Evolutionary conservation across 1,140 invertebrate genomes (phyloP), one percentile per base, ranked within the genome.

Genomic region (Anoplolepis gracilipes): DNA sequence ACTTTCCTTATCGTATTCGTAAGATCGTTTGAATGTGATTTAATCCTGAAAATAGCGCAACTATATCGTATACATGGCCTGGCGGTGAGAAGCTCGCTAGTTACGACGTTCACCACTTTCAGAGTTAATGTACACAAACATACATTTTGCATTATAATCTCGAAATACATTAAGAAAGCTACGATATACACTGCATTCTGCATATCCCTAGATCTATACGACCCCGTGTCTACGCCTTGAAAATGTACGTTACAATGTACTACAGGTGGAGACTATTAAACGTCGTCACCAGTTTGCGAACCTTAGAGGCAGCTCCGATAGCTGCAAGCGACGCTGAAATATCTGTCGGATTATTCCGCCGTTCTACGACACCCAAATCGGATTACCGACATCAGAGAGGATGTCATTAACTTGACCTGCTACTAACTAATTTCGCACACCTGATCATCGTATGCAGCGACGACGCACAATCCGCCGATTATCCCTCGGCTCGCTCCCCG

Each of bases 331-430:
- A 76, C 72, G 39, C 81, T 64, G 81, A 84, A 84, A 76, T 76
- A 84, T 84, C 81, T 36, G 57, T 30, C 59, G 81, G 81, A 84
- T 84, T 76, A 76, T 46, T 73, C 70, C 30, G 13, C n/a, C 79
- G 59, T 53, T 64, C 69, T 53, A 76, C 42, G 81, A 16, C 42
- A 28, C 3, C 42, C 42, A 77, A 84, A 76, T 84, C 81, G 33
- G 81, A 84, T 84, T 84, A 84, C 39, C 70, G 30, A 77, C 72
- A 36, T 84, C 81, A 76, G 70, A 84, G 70, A 84, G 70, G 42
- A 64, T n/a, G 81, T 76, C 59, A 76, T 84, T 84, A 84, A 59
- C 72, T 76, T 76, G 72, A 59, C 57, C 72, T 2, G 62, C 73
- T 73, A 39, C 59, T 53, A 75, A 81, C 53, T 73, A 62, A 84